phyloP scores from a whole-genome alignment of 2,113 vertebrate genomes.

The Paraplagusia blochii region DNA sequence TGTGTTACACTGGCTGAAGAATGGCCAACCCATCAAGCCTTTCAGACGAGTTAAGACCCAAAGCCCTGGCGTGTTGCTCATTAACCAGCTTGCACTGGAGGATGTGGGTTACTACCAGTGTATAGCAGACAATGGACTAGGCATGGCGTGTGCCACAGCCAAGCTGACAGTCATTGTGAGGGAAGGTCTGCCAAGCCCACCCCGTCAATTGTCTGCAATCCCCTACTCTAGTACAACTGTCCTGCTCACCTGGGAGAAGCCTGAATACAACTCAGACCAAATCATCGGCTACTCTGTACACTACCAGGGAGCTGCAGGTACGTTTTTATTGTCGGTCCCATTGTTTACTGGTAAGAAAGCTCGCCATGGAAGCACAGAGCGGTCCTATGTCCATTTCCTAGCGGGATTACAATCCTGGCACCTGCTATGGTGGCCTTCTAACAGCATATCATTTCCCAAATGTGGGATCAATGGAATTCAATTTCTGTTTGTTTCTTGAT shows the following conservation, averaged over 20 bases:
- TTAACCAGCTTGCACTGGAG: slow-evolving; percentile 92
- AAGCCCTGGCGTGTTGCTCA: slow-evolving; percentile 86
- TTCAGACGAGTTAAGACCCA: slow-evolving; percentile 90
- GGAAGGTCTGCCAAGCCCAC: slow-evolving; percentile 92
- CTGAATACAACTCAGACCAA: slow-evolving; percentile 89
- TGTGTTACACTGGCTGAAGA: slow-evolving; percentile 85
- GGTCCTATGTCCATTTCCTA: too few relatives aligned
- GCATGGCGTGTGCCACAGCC: slow-evolving; percentile 88
- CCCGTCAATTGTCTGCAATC: slow-evolving; percentile 79
- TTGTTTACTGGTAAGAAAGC: too few relatives aligned
- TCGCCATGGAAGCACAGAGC: too few relatives aligned
- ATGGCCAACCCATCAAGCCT: slow-evolving; percentile 82
- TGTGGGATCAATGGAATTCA: too few relatives aligned
- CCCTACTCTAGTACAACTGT: slow-evolving; percentile 87
- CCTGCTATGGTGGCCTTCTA: too few relatives aligned
- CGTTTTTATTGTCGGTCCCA: too few relatives aligned
- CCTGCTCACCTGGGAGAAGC: slow-evolving; percentile 89
- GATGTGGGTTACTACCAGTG: slow-evolving; percentile 97
- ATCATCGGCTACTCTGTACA: slow-evolving; percentile 97
- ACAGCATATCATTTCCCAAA: too few relatives aligned
- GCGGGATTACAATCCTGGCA: too few relatives aligned
- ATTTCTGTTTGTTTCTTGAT: not conserved
- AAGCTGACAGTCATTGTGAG: slow-evolving; percentile 89
- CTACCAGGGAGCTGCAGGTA: slow-evolving; percentile 85
- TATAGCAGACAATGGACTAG: slow-evolving; percentile 89